These are phyloP conservation scores for Cromileptes altivelis DNA, from an alignment of 2,113 vertebrate genomes.

Conservation along the genomic window DNA sequence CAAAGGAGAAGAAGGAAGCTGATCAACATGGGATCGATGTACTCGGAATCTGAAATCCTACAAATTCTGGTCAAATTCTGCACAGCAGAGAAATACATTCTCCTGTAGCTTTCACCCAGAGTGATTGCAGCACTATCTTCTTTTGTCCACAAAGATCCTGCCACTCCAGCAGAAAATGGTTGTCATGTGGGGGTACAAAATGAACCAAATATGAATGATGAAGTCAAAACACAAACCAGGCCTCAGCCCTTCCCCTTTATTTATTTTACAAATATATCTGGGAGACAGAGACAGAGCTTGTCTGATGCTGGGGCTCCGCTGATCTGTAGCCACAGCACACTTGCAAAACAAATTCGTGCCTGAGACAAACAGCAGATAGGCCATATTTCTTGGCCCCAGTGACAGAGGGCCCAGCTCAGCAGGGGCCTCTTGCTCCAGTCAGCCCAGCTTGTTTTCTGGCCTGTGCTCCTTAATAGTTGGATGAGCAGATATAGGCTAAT, in stretches of 20 bases:
- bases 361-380: slow-evolving; percentile 83
- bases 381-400: slow-evolving; percentile 64
- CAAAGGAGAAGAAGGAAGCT: background rate
- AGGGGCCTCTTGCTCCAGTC: slow-evolving; percentile 36
- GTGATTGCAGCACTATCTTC: slow-evolving; percentile 56
- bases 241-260: slow-evolving; percentile 77
- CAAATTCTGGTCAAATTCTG: slow-evolving; percentile 27
- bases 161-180: slow-evolving; percentile 64
- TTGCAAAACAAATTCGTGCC: slow-evolving; percentile 79
- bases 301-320: slow-evolving; percentile 64
- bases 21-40: background rate
- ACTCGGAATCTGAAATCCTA: slow-evolving; percentile 29
- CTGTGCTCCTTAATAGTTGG: slow-evolving; percentile 45
- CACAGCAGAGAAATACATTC: slow-evolving; percentile 12
- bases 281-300: slow-evolving; percentile 80
- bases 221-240: slow-evolving; percentile 84
- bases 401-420: slow-evolving; percentile 67
- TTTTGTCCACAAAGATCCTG: slow-evolving; percentile 63
- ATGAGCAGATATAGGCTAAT: slow-evolving; percentile 58
- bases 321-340: slow-evolving; percentile 81
- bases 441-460: slow-evolving; percentile 30
- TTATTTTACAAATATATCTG: slow-evolving; percentile 84
- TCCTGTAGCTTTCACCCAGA: slow-evolving; percentile 75
- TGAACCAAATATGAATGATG: slow-evolving; percentile 74
- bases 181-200: slow-evolving; percentile 44